These are phyloP conservation scores for Xanthorhoe designata DNA, from an alignment of 2,888 invertebrate species.

Conservation along the genomic window DNA sequence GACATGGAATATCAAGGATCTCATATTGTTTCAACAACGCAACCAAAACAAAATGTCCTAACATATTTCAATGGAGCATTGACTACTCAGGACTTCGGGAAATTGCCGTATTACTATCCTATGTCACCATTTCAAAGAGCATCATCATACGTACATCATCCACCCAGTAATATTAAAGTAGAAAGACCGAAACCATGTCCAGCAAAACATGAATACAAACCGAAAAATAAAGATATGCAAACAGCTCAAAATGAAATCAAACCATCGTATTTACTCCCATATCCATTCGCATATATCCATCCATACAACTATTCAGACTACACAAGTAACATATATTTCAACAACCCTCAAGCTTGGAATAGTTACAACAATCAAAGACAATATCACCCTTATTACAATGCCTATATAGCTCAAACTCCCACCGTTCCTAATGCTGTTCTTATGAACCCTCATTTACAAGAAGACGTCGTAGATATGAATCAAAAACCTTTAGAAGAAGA, in stretches of 20 bases:
- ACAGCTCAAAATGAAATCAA: constrained; percentile 45
- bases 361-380: constrained; percentile 47
- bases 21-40: constrained; percentile 35
- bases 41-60: constrained; percentile 32
- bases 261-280: constrained; percentile 59
- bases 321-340: constrained; percentile 32
- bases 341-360: constrained; percentile 52
- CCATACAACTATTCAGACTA: constrained; percentile 47
- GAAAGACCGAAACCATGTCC: constrained; percentile 21
- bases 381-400: constrained; percentile 44
- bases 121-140: constrained; percentile 61
- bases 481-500: constrained; percentile 28
- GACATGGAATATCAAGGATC: constrained; percentile 47
- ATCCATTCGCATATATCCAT: constrained; percentile 63
- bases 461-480: constrained; percentile 21
- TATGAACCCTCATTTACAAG: constrained; percentile 47
- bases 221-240: constrained; percentile 4
- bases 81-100: constrained; percentile 52
- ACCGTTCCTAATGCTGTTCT: constrained; percentile 40
- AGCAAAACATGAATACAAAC: constrained; percentile 10
- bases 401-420: constrained; percentile 41
- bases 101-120: constrained; percentile 66
- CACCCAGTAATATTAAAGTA: constrained; percentile 1
- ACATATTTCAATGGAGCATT: constrained; percentile 53
- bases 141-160: constrained; percentile 58